Evolutionary conservation across 1,140 invertebrate genomes (phyloP).

Genomic region (Pygmarrhopalites habei): DNA sequence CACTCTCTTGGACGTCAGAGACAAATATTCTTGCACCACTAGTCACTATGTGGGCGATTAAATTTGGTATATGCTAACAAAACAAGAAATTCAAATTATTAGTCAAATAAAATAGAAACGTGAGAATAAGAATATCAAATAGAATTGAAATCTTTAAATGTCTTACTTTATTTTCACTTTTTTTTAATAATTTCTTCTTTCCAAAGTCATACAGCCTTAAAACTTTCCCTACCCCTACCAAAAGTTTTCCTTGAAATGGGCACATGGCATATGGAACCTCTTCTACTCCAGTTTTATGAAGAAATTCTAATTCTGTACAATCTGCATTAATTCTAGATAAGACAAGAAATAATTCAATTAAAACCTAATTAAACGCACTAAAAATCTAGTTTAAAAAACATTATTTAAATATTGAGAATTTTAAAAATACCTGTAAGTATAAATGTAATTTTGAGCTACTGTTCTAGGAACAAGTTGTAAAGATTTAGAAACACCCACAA

Average conservation of each 20-base stretch:
- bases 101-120: background rate
- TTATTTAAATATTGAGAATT: background rate
- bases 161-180: conserved; percentile 93
- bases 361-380: conserved; percentile 47
- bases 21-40: conserved; percentile 91
- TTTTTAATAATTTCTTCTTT: conserved; percentile 90
- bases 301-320: conserved; percentile 72
- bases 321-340: conserved; percentile 54
- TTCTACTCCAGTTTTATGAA: conserved; percentile 91
- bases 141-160: background rate
- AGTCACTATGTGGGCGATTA: conserved; percentile 85
- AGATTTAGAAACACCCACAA: conserved; percentile 86
- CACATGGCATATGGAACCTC: conserved; percentile 85
- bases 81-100: conserved; percentile 18
- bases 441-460: conserved; percentile 70
- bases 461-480: conserved; percentile 78
- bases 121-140: background rate
- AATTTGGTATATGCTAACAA: conserved; percentile 82
- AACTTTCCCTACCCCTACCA: conserved; percentile 87
- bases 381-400: conserved; percentile 38
- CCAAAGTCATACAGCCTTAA: conserved; percentile 93
- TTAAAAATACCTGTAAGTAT: conserved; percentile 68
- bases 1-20: conserved; percentile 93
- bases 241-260: conserved; percentile 80
- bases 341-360: conserved; percentile 15